Evolutionary conservation across 2,113 vertebrate species (phyloP), one percentile per base, ranked within the genome.

Genomic region (Aramus guarauna): DNA sequence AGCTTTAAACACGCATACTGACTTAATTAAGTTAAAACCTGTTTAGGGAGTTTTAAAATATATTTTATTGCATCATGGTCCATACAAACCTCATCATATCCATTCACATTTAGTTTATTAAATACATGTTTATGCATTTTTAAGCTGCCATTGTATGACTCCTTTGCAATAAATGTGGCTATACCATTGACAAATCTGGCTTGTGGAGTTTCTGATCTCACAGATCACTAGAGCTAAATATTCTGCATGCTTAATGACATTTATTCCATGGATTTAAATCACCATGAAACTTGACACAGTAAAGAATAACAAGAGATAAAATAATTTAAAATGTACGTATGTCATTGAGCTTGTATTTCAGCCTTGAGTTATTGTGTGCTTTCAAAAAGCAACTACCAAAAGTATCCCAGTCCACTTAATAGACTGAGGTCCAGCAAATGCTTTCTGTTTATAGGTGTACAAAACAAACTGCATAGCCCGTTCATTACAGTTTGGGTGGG

Each of bases 1-100:
- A 96, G 32, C 85, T 92, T 96, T 96, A 95, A 97, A 96, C 91
- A 73, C 62, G 77, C 92, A 96, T 56, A 82, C 76, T 60, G 82
- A 88, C 75, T 58, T 92, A 87, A 87, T 95, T 96, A 95, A 94
- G 92, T 97, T 96, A 88, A 97, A 96, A 88, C 32, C 79, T 76
- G 90, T 94, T 95, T 72, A 84, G 94, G 92, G 94, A 93, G 76
- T 94, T 96, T 93, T 95, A 96, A 95, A 98, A 96, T 91, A 86
- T 71, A 52, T 86, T 95, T 96, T 77, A 89, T 56, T 71, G 60
- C 90, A 91, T 93, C 41, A 7, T 0, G 0, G 71, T 86, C 88
- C 90, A 9, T 81, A 92, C 91, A 78, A 97, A 95, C 67, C 80
- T 96, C 68, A 74, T 90, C 85, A 63, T 75, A 75, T 87, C 55